These are phyloP conservation scores for Scaptomyza parva DNA, from an alignment of 2,888 invertebrate species.

Conservation along the genomic window DNA sequence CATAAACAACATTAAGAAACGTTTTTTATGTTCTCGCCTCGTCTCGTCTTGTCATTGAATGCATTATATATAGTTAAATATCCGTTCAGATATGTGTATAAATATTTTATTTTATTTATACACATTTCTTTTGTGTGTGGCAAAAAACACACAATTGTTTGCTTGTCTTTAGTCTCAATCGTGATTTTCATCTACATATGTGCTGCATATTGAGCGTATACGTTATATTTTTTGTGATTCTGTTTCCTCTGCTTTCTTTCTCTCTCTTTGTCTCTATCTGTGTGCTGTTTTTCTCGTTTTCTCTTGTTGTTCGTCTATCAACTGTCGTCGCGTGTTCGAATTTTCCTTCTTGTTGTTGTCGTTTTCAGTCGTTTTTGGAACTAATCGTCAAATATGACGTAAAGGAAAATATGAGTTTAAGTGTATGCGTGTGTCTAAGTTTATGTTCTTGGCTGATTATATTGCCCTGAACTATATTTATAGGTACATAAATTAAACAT, in stretches of 20 bases:
- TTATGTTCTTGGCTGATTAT: conserved; percentile 21
- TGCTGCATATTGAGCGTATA: conserved; percentile 56
- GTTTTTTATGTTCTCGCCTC: conserved; percentile 33
- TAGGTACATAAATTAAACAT: conserved; percentile 61
- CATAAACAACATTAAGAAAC: conserved; percentile 40
- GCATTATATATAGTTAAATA: conserved; percentile 49
- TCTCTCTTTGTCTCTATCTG: conserved; percentile 19
- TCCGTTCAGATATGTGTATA: conserved; percentile 41
- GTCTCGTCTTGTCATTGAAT: conserved; percentile 49
- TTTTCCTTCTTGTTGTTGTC: conserved; percentile 34
- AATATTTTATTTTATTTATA: conserved; percentile 42
- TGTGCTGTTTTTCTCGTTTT: conserved; percentile 28
- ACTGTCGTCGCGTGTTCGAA: conserved; percentile 52
- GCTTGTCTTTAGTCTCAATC: conserved; percentile 30
- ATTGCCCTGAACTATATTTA: conserved; percentile 75
- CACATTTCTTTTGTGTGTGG: conserved; percentile 40
- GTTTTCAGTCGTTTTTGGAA: conserved; percentile 55
- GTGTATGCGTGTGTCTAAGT: conserved; percentile 15
- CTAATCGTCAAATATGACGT: conserved; percentile 67
- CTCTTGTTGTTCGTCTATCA: conserved; percentile 31
- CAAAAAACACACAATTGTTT: conserved; percentile 21
- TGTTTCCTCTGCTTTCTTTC: conserved; percentile 29
- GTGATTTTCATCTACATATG: conserved; percentile 53
- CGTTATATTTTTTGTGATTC: conserved; percentile 53
- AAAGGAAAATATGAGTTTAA: conserved; percentile 40